Conservation (phyloP, 2,797 vertebrate species). For the Apogon talboti region DNA sequence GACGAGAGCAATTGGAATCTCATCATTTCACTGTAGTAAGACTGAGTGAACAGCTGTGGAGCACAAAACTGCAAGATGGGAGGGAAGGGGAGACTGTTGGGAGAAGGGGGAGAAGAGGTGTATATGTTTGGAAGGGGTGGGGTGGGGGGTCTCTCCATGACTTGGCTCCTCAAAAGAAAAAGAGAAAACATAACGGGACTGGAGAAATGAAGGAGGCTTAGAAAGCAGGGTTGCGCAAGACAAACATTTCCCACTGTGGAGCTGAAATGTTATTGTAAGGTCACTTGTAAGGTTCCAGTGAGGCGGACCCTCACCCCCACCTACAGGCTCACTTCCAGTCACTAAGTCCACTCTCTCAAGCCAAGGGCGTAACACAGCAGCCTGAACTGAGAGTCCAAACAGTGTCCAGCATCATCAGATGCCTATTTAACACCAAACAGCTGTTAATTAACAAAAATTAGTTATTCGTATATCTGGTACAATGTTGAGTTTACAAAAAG, state of each 20-base stretch:
- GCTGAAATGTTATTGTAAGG: slow-evolving; percentile 81
- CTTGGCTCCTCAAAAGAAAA: slow-evolving; percentile 67
- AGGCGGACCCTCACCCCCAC: slow-evolving; percentile 70
- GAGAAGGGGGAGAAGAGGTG: not conserved
- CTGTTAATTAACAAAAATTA: slow-evolving; percentile 47
- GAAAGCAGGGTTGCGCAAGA: slow-evolving; percentile 70
- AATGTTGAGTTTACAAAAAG: slow-evolving; percentile 42
- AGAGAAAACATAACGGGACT: slow-evolving; percentile 48
- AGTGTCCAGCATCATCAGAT: slow-evolving; percentile 40
- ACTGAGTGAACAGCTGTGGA: slow-evolving; percentile 76
- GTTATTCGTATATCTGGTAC: slow-evolving; percentile 31
- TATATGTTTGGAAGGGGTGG: not conserved
- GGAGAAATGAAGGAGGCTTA: slow-evolving; percentile 54
- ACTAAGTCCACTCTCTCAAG: slow-evolving; percentile 17
- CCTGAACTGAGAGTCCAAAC: slow-evolving; percentile 32
- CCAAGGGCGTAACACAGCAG: slow-evolving; percentile 60
- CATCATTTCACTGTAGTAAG: slow-evolving; percentile 72
- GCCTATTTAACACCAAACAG: slow-evolving; percentile 50
- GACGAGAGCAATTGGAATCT: slow-evolving; percentile 61
- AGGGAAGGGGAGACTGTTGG: not conserved
- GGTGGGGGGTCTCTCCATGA: slow-evolving; percentile 6
- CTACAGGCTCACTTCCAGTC: slow-evolving; percentile 42
- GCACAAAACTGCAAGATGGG: slow-evolving; percentile 17
- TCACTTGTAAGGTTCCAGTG: slow-evolving; percentile 71
- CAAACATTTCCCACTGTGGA: slow-evolving; percentile 74